Base-by-base conservation (phyloP, 2,797 vertebrate species). In the Typhlichthys subterraneus region DNA sequence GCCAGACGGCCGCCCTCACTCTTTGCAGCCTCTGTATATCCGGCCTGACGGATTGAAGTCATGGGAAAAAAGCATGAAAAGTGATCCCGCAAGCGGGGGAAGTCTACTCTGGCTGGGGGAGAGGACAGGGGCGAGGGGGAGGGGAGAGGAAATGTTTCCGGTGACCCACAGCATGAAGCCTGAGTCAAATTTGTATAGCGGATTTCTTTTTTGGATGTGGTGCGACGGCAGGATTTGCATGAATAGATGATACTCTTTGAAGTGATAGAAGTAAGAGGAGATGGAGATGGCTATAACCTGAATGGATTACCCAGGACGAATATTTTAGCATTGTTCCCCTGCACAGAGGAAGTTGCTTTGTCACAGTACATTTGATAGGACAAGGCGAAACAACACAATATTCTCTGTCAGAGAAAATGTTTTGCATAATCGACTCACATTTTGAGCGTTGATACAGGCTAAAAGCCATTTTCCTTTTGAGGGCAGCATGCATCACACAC, bases 1-100 rank as follows among this genome's bases (percentile, higher is more conserved):
- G 64, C 69, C 73, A 70, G 63, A 79, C 66, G 68, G 66, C 82
- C 70, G 65, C 61, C 61, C 71, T 65, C 77, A 72, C 69, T 82
- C 85, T 92, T 90, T 86, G 86, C 90, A 86, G 85, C 80, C 57
- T 82, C 68, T 83, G 73, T 86, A 85, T 85, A 82, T 86, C 72
- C 69, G 64, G 71, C 78, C 55, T 81, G 80, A 70, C 79, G 83
- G 80, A 86, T 87, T 84, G 85, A 75, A 69, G 64, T 62, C 42
- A n/a, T 77, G 75, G 4, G 23, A 53, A 84, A 84, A 77, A 69
- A 67, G 79, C 69, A 86, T 82, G 77, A 85, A 79, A 86, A 79
- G 72, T 72, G 81, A 88, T 76, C 57, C 73, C 76, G 75, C 31
- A 52, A 79, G 73, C 70, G 76, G 72, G 76, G 69, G 78, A 85